Evolutionary conservation across 2,888 invertebrate species (phyloP), one percentile per base, ranked within the genome.

Genomic region (Drosophila fungiperda): DNA sequence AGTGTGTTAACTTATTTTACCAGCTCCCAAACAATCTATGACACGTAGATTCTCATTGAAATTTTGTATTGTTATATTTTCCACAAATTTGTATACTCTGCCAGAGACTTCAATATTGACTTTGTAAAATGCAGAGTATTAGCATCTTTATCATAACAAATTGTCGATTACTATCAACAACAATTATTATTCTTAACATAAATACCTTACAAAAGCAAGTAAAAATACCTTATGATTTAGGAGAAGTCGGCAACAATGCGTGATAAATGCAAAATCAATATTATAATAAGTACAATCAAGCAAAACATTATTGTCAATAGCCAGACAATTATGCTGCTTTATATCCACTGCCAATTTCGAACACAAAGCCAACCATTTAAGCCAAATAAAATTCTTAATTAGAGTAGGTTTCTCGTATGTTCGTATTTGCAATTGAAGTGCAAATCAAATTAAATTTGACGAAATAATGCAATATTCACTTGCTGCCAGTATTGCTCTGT

Each of bases 401-500:
- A 81, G 76, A 83, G 76, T 76, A 58, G 63, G 71, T 78, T 57
- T 80, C 73, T 66, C 57, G 69, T 70, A 52, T 68, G 76, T 78
- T 64, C 87, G 78, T 89, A 86, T 89, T 76, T 80, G 83, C 87
- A 89, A 88, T 88, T 80, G 88, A 74, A 73, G 70, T 73, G 69
- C 61, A 78, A 87, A 83, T 84, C 82, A 85, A 87, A 89, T 45
- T 38, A 59, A 38, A 70, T 49, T 42, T 45, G 23, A 40, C 42
- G 36, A 45, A 35, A 52, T 55, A 29, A 45, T 50, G 40, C 38
- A 35, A 52, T 36, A 63, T 29, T 20, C 32, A 58, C 15, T 36
- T 36, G n/a, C 38, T 55, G 55, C n/a, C 40, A n/a, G 38, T 29
- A 52, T 33, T 53, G 29, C 40, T 50, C 29, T 49, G 53, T n/a